Evolutionary conservation across 2,113 vertebrate species (phyloP).

Genomic region (Euleptes europaea): DNA sequence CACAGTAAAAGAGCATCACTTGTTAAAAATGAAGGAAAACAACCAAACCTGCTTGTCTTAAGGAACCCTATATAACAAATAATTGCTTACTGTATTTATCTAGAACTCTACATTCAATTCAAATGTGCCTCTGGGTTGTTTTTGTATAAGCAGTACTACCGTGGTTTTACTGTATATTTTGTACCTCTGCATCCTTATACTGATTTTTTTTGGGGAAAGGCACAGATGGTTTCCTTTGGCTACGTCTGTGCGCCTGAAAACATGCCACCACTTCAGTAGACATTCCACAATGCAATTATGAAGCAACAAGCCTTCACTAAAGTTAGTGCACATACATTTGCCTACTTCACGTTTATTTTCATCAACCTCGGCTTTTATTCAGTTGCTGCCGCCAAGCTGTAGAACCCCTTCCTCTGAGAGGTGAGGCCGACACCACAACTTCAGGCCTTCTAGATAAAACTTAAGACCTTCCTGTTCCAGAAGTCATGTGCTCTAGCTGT

Average conservation of each 20-base stretch:
- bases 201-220: neutral
- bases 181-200: neutral
- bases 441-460: no score
- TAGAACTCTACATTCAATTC: neutral
- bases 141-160: neutral
- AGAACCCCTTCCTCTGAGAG: no score
- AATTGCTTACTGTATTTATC: neutral
- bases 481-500: no score
- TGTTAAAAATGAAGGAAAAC: neutral
- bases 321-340: neutral
- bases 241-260: no score
- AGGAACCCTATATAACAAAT: neutral
- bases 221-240: neutral
- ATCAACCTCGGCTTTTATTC: neutral
- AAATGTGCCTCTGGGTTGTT: neutral
- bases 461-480: no score
- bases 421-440: no score
- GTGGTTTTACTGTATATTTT: neutral
- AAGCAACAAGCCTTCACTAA: neutral
- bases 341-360: neutral
- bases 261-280: neutral
- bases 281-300: neutral
- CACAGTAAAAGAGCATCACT: neutral
- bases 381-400: no score
- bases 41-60: neutral